These are phyloP conservation scores for Okapia johnstoni DNA, from an alignment of 2,113 vertebrate genomes.

Conservation along the genomic window DNA sequence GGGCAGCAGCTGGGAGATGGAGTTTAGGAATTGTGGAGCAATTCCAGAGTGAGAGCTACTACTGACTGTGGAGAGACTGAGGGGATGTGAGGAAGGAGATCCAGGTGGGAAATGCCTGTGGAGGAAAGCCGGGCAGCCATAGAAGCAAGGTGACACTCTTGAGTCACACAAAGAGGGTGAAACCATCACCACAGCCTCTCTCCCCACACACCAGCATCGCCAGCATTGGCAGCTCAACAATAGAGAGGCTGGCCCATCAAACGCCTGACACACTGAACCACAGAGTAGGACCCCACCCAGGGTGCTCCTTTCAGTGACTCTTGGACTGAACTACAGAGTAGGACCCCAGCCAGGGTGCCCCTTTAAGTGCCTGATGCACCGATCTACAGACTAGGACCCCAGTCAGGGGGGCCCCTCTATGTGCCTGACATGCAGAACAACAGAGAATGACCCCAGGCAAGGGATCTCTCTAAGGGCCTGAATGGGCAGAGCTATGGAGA, in stretches of 20 bases:
- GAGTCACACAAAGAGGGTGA: not conserved
- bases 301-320: not conserved
- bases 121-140: not conserved
- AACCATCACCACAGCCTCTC: not conserved
- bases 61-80: not conserved
- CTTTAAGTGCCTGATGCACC: not conserved
- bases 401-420: too few relatives aligned
- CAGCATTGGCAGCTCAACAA: not conserved
- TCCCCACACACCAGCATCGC: not conserved
- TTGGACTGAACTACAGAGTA: not conserved
- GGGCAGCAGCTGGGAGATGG: not conserved
- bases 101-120: not conserved
- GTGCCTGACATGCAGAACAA: not conserved
- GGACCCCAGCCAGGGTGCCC: not conserved
- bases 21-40: not conserved
- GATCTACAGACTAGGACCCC: not conserved
- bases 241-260: not conserved
- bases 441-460: not conserved
- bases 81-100: not conserved
- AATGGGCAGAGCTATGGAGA: accelerated
- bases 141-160: not conserved
- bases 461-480: not conserved
- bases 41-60: not conserved
- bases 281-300: not conserved
- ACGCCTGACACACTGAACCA: not conserved